Conservation (phyloP, 2,888 invertebrate genomes). For the Bibio marci region DNA sequence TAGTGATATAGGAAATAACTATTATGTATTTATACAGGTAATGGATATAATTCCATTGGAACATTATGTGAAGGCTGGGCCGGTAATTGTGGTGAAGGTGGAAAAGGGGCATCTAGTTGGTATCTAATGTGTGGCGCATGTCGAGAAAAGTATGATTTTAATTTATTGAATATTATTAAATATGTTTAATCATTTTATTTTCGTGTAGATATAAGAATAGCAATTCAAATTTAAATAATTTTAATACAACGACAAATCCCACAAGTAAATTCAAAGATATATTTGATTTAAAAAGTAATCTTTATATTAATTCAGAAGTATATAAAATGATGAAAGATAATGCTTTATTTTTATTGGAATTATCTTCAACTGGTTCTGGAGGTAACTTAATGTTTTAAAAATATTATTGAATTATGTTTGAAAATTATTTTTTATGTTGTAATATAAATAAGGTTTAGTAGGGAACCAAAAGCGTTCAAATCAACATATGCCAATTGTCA, state of each 20-base stretch:
- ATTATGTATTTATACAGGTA: slow-evolving; percentile 17
- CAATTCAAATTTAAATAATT: slow-evolving; percentile 24
- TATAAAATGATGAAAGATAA: slow-evolving; percentile 70
- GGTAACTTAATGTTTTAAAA: slow-evolving; percentile 1
- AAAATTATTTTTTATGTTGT: not conserved
- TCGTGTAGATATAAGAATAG: slow-evolving; percentile 19
- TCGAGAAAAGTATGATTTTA: slow-evolving; percentile 53
- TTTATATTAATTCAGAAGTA: slow-evolving; percentile 27
- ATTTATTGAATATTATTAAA: slow-evolving; percentile 14
- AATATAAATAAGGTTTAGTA: slow-evolving; percentile 8
- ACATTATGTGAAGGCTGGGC: slow-evolving; percentile 78
- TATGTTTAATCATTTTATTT: not conserved
- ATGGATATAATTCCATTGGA: slow-evolving; percentile 85
- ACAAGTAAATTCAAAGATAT: slow-evolving; percentile 29
- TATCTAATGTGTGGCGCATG: slow-evolving; percentile 87
- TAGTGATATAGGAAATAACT: not conserved
- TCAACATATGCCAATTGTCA: slow-evolving; percentile 27
- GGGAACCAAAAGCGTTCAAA: slow-evolving; percentile 20
- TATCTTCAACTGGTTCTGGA: slow-evolving; percentile 47
- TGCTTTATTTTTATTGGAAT: slow-evolving; percentile 80
- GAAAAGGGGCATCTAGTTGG: slow-evolving; percentile 64
- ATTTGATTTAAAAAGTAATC: slow-evolving; percentile 25
- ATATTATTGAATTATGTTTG: not conserved
- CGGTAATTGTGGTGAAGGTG: slow-evolving; percentile 76
- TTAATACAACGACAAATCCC: slow-evolving; percentile 22